Evolutionary conservation across 2,888 invertebrate species (phyloP).

Genomic region (Morinoia aosen): DNA sequence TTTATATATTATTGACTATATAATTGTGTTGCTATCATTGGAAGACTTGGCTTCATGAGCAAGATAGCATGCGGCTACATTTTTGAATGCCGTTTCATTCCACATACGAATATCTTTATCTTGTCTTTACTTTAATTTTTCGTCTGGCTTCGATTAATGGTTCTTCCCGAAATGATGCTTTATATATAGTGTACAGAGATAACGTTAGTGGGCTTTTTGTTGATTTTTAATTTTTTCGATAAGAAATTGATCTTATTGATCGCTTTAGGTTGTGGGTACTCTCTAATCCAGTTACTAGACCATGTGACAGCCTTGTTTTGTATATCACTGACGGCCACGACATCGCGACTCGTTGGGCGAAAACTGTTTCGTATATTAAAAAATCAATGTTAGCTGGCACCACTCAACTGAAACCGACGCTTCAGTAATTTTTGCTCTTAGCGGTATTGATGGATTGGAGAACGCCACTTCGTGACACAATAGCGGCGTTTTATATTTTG

Average conservation of each 20-base stretch:
- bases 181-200: slow-evolving; percentile 50
- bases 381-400: background rate
- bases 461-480: background rate
- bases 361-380: background rate
- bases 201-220: slow-evolving; percentile 38
- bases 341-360: background rate
- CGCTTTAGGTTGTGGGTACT: background rate
- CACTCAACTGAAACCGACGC: background rate
- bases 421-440: background rate
- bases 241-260: background rate
- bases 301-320: background rate
- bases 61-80: slow-evolving; percentile 24
- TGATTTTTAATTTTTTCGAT: slow-evolving; percentile 13
- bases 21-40: slow-evolving; percentile 48
- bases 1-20: slow-evolving; percentile 49
- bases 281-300: background rate
- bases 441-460: background rate
- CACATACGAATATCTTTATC: slow-evolving; percentile 32
- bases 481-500: background rate
- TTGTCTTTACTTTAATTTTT: slow-evolving; percentile 19
- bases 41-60: slow-evolving; percentile 34
- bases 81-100: slow-evolving; percentile 39
- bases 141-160: slow-evolving; percentile 27
- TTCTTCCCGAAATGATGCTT: slow-evolving; percentile 29
- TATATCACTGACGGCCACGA: background rate